These are phyloP conservation scores for Pollenia amentaria DNA, from an alignment of 2,888 invertebrate species.

Conservation along the genomic window DNA sequence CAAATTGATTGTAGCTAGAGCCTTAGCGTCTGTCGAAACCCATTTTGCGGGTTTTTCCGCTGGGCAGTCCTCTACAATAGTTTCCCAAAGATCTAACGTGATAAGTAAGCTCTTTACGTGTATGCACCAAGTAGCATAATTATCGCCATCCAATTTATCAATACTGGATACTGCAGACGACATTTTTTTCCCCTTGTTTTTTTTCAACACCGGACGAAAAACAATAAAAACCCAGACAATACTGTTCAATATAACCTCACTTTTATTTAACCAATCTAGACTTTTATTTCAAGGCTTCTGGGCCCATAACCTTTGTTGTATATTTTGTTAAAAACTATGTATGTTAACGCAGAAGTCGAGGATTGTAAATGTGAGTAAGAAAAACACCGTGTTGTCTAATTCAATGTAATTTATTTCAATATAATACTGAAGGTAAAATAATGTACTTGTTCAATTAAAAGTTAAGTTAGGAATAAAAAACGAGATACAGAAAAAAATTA, in stretches of 20 bases:
- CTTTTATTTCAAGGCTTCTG: background rate
- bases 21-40: slow-evolving; percentile 31
- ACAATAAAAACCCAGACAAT: slow-evolving; percentile 5
- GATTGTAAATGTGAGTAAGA: too few relatives aligned
- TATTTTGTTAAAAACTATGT: too few relatives aligned
- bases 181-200: slow-evolving; percentile 9
- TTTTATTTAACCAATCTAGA: background rate
- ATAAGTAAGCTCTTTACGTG: slow-evolving; percentile 1
- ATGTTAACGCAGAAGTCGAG: too few relatives aligned
- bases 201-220: background rate
- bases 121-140: background rate
- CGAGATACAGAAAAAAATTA: too few relatives aligned
- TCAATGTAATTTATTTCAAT: too few relatives aligned
- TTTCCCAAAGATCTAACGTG: background rate
- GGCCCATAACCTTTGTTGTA: slow-evolving; percentile 26
- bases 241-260: background rate
- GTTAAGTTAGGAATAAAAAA: too few relatives aligned
- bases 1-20: slow-evolving; percentile 53
- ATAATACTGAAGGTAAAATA: too few relatives aligned
- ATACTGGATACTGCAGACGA: background rate
- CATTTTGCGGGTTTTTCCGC: background rate
- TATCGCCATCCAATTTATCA: too few relatives aligned
- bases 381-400: too few relatives aligned
- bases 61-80: background rate
- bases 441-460: too few relatives aligned